Evolutionary conservation across 2,797 vertebrate species (phyloP), one percentile per base, ranked within the genome.

Genomic region (Gallinago nigripennis): DNA sequence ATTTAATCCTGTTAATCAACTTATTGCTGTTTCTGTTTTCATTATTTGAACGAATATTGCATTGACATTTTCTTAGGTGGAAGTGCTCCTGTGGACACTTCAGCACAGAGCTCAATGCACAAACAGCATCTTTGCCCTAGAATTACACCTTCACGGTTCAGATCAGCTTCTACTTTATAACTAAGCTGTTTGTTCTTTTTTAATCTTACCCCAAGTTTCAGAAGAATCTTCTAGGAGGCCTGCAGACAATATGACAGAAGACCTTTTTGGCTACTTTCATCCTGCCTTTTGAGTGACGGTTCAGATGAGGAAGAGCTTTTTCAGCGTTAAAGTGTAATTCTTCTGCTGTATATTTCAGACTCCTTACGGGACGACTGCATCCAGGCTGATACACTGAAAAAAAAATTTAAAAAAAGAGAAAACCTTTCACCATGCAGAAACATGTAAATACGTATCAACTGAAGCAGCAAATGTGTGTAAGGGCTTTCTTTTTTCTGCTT

Each of bases 181-280:
- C 1, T 14, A 58, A 68, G 16, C 8, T 41, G 23, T 46, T 71
- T 18, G 3, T 14, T 68, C 12, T 60, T 53, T 30, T 30, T 69
- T 13, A 39, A 69, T 76, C 90, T 93, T 95, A 97, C 95, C 92
- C n/a, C 25, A 77, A 63, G n/a, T n/a, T 84, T 84, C 88, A 73
- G 39, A 82, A 73, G 64, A 79, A 37, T 71, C 39, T 82, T 84
- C 80, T 35, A 61, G 45, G 41, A 92, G 27, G 72, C 31, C 37
- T 43, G 83, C 41, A 90, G 75, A 51, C 5, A 51, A 33, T 3
- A 8, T 25, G 43, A 64, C 3, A 43, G 31, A 77, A 83, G 90
- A 85, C 41, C 27, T 70, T 33, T 56, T 68, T 2, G 2, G 43
- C 0, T 20, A 33, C 41, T 78, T 91, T 39, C 41, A 65, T 50